A percentile compares a stretch with the other conserved stretches of the same genome.
phyloP scores from a whole-genome alignment of 2,113 vertebrate species.

The Ailurus styani region DNA sequence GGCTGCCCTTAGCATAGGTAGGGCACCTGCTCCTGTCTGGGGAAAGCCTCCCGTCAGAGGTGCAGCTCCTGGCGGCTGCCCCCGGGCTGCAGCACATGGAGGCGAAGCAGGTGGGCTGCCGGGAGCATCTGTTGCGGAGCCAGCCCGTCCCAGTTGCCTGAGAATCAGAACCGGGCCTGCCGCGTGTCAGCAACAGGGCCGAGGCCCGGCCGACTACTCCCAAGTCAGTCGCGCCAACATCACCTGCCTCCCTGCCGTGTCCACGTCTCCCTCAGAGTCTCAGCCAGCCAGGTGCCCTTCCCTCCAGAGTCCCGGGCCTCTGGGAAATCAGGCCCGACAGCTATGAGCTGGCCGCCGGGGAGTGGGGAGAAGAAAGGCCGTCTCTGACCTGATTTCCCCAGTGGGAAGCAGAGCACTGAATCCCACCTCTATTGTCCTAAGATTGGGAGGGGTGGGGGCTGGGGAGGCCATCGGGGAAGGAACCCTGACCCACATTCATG shows the following conservation, averaged over 20 bases:
- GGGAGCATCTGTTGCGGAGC: not conserved
- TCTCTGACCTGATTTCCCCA: not conserved
- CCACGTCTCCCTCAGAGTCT: not conserved
- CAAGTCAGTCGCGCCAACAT: not conserved
- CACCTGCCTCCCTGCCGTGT: not conserved
- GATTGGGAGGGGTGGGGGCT: not conserved
- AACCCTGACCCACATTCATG: not conserved
- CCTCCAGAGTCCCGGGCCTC: not conserved
- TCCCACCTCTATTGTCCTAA: not conserved
- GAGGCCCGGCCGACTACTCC: not conserved
- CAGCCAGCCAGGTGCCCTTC: not conserved
- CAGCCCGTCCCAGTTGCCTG: not conserved
- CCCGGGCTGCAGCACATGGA: not conserved
- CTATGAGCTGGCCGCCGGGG: not conserved
- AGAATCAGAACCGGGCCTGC: not conserved
- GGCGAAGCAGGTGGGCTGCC: accelerated
- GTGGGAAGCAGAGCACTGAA: not conserved
- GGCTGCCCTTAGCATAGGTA: not conserved
- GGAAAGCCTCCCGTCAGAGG: not conserved
- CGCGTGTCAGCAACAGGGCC: not conserved
- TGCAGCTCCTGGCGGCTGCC: too few species aligned
- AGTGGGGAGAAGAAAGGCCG: not conserved
- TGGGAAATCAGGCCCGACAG: not conserved
- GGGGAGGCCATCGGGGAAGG: too few species aligned
- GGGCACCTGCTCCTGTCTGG: not conserved